Percentiles rank a stretch among this genome's conserved stretches.
Evolutionary conservation across 2,113 vertebrate species (phyloP).

Genomic region (Carassius carassius): DNA sequence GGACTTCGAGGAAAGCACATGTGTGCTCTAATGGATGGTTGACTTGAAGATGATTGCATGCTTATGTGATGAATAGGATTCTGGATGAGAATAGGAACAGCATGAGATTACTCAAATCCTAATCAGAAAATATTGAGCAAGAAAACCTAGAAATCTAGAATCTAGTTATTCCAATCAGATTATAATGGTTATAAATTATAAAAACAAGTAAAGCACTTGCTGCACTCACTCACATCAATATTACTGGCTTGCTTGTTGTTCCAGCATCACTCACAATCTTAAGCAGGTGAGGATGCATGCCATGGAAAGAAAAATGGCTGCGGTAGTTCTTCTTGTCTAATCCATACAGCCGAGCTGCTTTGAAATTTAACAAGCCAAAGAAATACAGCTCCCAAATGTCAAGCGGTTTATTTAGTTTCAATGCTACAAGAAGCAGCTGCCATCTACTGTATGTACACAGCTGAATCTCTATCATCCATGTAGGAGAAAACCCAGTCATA

Average conservation of each 20-base stretch:
- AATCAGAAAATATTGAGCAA: background rate
- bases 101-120: conserved; percentile 1
- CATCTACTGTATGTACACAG: conserved; percentile 56
- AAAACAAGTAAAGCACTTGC: background rate
- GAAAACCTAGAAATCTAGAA: background rate
- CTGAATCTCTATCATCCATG: conserved; percentile 25
- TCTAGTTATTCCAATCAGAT: conserved; percentile 9
- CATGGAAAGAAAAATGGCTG: conserved; percentile 40
- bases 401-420: conserved; percentile 50
- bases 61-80: conserved; percentile 8
- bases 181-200: background rate
- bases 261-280: background rate
- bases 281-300: conserved; percentile 35
- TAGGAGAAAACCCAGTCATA: background rate
- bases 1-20: conserved; percentile 26
- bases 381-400: conserved; percentile 53
- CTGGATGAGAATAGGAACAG: background rate
- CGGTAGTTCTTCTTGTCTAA: conserved; percentile 43
- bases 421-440: conserved; percentile 58
- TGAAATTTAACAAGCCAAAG: conserved; percentile 59
- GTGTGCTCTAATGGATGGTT: conserved; percentile 22
- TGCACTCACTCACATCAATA: conserved; percentile 14
- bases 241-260: conserved; percentile 26
- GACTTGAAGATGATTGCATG: conserved; percentile 19
- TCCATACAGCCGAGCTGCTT: conserved; percentile 45